Conservation (phyloP, 2,797 vertebrate species). For the Channallabes apus region DNA sequence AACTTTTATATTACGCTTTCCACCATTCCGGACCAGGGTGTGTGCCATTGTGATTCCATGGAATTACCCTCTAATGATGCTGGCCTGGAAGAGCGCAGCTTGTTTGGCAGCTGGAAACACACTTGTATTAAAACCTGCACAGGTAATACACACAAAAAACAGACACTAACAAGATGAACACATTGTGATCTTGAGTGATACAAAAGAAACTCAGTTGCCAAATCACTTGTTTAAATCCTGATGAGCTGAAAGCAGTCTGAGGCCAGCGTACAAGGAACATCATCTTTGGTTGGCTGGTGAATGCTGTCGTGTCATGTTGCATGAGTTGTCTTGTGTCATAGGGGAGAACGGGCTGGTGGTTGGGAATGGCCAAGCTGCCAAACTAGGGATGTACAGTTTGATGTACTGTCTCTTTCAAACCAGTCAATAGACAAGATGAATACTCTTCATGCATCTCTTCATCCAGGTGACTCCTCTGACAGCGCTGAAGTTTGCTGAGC, state of each 20-base stretch:
- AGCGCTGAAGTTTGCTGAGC: slow-evolving; percentile 94
- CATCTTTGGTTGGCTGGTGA: not conserved
- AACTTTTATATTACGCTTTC: slow-evolving; percentile 2
- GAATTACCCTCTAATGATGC: slow-evolving; percentile 99
- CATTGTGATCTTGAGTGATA: not conserved
- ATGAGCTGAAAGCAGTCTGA: not conserved
- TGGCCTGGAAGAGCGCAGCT: slow-evolving; percentile 95
- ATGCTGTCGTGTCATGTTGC: not conserved
- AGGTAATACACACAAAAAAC: slow-evolving; percentile 72
- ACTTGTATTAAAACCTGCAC: slow-evolving; percentile 91
- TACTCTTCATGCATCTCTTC: not conserved
- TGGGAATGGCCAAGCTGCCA: not conserved
- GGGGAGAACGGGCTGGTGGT: not conserved
- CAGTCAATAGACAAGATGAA: not conserved
- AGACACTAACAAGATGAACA: not conserved
- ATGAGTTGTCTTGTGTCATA: not conserved
- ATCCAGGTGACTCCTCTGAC: slow-evolving; percentile 91
- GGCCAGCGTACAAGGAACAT: not conserved
- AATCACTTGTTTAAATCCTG: not conserved
- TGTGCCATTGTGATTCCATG: slow-evolving; percentile 96
- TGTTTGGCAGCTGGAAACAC: slow-evolving; percentile 95
- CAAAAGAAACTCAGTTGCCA: not conserved
- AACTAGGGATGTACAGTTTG: not conserved
- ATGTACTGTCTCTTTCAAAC: not conserved
- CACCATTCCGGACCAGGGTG: slow-evolving; percentile 73